These are phyloP conservation scores for Hypanus sabinus DNA, from an alignment of 2,113 vertebrate species.

Conservation along the genomic window DNA sequence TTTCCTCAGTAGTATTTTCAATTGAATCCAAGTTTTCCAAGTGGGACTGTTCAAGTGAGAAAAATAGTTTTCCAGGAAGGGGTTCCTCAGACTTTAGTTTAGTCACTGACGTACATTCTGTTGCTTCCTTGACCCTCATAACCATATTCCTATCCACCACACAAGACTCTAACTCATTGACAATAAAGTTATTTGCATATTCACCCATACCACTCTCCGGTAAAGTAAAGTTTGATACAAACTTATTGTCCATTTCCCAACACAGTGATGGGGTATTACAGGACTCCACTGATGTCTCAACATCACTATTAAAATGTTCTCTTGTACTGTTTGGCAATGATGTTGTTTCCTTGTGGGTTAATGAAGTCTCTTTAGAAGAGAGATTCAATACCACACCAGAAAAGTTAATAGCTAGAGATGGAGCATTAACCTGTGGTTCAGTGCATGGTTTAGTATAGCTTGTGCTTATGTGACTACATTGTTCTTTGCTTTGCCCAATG, in stretches of 20 bases:
- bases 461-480: neutral
- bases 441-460: constrained; percentile 23
- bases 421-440: constrained; percentile 1
- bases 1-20: constrained; percentile 43
- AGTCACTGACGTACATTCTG: constrained; percentile 51
- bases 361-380: neutral
- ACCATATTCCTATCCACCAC: constrained; percentile 43
- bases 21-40: neutral
- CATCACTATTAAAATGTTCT: constrained; percentile 37
- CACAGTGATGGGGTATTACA: constrained; percentile 40
- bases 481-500: neutral
- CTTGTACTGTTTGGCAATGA: constrained; percentile 5
- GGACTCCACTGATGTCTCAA: constrained; percentile 43
- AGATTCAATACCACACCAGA: constrained; percentile 28
- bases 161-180: constrained; percentile 38
- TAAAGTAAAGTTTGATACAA: constrained; percentile 38
- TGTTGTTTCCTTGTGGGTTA: constrained; percentile 1
- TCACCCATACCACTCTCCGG: constrained; percentile 33
- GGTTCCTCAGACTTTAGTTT: constrained; percentile 56
- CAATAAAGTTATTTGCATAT: constrained; percentile 31
- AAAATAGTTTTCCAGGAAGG: constrained; percentile 77
- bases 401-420: neutral
- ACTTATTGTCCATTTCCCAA: constrained; percentile 41
- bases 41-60: constrained; percentile 44
- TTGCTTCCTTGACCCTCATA: constrained; percentile 46